phyloP scores from a whole-genome alignment of 2,113 vertebrate species.

The Syngnathus floridae region DNA sequence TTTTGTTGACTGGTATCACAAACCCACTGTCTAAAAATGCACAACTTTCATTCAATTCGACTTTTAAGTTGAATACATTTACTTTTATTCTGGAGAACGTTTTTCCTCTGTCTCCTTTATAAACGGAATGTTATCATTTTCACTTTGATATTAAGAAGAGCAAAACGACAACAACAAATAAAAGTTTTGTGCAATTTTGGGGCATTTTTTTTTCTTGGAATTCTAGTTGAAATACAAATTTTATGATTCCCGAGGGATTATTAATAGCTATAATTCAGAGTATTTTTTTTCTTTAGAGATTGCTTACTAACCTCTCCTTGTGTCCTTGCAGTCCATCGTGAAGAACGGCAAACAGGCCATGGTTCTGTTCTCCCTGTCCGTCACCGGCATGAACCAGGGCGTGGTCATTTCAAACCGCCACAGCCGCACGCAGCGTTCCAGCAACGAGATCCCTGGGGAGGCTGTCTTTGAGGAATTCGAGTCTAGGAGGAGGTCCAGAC shows the following conservation, averaged over 20 bases:
- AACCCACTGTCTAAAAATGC: no score
- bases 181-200: no score
- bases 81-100: no score
- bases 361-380: conserved; percentile 90
- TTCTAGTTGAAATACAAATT: background rate
- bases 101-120: no score
- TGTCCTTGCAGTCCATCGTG: conserved; percentile 77
- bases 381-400: conserved; percentile 85
- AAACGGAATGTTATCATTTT: no score
- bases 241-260: background rate
- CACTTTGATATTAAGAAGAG: no score
- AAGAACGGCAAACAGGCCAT: conserved; percentile 87
- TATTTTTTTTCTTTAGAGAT: background rate
- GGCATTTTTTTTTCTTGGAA: no score
- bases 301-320: background rate
- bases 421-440: conserved; percentile 59
- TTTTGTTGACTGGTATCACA: no score
- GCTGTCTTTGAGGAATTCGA: conserved; percentile 72
- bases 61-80: background rate
- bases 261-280: background rate
- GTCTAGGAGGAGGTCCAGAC: conserved; percentile 65
- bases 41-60: background rate
- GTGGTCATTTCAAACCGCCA: conserved; percentile 80
- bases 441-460: conserved; percentile 67
- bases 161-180: no score